phyloP scores from a whole-genome alignment of 2,113 vertebrate species.

The Benitochromis conjunctus region DNA sequence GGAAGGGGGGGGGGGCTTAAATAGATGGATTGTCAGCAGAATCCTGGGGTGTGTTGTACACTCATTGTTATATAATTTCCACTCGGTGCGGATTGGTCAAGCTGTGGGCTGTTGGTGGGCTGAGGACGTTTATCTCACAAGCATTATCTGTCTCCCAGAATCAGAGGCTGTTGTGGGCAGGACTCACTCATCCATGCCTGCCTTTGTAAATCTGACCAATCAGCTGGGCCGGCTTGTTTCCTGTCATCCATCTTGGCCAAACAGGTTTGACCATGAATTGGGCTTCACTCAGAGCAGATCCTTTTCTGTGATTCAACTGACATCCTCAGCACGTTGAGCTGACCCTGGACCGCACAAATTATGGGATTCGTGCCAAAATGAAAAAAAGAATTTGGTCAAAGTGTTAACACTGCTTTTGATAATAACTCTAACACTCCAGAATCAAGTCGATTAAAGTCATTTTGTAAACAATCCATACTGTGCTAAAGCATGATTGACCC shows the following conservation, averaged over 20 bases:
- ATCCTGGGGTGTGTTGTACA: constrained; percentile 28
- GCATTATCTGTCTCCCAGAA: constrained; percentile 49
- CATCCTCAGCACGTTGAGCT: neutral
- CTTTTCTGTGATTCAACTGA: neutral
- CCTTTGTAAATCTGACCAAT: constrained; percentile 7
- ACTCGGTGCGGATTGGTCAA: constrained; percentile 34
- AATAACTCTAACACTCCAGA: neutral
- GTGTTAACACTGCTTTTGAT: neutral
- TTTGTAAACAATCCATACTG: neutral
- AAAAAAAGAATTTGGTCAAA: neutral
- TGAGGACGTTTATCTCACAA: constrained; percentile 53
- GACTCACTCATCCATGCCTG: constrained; percentile 16
- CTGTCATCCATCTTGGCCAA: neutral
- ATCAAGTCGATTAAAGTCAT: neutral
- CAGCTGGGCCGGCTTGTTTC: neutral
- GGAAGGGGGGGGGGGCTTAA: neutral
- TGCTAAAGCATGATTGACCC: neutral
- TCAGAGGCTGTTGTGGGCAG: constrained; percentile 31
- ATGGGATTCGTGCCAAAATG: neutral
- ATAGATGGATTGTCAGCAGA: constrained; percentile 29
- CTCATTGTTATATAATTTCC: constrained; percentile 64
- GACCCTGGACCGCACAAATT: neutral
- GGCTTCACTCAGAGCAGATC: neutral
- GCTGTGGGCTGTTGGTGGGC: constrained; percentile 47
- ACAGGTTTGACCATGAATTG: neutral